These are phyloP conservation scores for Lochmaea crataegi DNA, from an alignment of 2,888 invertebrate species.

Conservation along the genomic window DNA sequence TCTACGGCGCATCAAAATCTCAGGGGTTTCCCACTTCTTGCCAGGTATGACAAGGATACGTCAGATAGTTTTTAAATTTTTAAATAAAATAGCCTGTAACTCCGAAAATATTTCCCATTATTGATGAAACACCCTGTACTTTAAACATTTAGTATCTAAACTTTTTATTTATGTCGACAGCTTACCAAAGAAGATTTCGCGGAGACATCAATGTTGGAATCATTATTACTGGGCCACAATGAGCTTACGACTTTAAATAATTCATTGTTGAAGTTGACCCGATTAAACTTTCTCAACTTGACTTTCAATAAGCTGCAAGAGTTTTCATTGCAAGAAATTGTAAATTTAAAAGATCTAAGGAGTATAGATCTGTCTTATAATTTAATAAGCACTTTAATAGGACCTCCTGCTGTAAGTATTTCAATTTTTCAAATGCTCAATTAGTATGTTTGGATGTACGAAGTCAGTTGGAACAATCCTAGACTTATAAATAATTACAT, in stretches of 20 bases:
- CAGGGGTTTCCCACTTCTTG: too few relatives aligned
- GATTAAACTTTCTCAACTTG: conserved; percentile 77
- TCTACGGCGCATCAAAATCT: too few relatives aligned
- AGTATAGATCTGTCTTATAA: conserved; percentile 83
- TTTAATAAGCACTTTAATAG: conserved; percentile 74
- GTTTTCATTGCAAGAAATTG: conserved; percentile 84
- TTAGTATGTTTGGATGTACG: conserved; percentile 11
- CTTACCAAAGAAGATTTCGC: conserved; percentile 81
- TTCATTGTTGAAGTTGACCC: conserved; percentile 76
- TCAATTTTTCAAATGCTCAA: not conserved
- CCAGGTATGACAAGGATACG: too few relatives aligned
- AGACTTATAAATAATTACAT: too few relatives aligned
- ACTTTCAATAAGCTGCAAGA: conserved; percentile 80
- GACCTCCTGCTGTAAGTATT: conserved; percentile 72
- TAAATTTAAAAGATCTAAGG: conserved; percentile 77
- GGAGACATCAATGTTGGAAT: conserved; percentile 76
- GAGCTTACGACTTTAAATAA: conserved; percentile 77
- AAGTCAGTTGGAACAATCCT: too few relatives aligned
- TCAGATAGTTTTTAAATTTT: too few relatives aligned
- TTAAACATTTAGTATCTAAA: not conserved
- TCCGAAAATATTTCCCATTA: too few relatives aligned
- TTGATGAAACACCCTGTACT: too few relatives aligned
- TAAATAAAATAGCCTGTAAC: too few relatives aligned
- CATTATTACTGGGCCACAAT: conserved; percentile 80
- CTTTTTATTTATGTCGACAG: conserved; percentile 62